These are phyloP conservation scores for Haemorhous mexicanus DNA, from an alignment of 2,113 vertebrate genomes.

Conservation along the genomic window DNA sequence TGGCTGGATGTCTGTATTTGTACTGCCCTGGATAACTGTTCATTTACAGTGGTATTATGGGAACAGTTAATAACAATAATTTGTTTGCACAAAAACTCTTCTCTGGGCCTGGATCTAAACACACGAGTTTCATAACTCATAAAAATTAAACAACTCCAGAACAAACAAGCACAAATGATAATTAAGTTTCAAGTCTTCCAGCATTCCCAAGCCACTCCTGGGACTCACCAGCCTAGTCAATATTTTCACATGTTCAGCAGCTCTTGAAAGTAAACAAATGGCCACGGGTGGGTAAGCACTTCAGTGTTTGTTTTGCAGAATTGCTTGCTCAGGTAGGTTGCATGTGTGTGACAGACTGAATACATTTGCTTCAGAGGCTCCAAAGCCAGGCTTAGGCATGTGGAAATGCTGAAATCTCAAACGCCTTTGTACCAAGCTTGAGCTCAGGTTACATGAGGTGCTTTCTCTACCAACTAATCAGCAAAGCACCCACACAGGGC, in stretches of 20 bases:
- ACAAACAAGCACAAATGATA: neutral
- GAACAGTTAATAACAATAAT: conserved; percentile 31
- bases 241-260: conserved; percentile 21
- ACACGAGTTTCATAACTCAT: neutral
- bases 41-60: neutral
- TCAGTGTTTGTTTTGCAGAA: conserved; percentile 13
- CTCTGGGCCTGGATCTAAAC: neutral
- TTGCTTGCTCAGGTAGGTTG: neutral
- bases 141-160: conserved; percentile 8
- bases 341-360: neutral
- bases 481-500: neutral
- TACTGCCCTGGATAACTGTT: neutral
- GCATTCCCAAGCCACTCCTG: neutral
- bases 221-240: conserved; percentile 4
- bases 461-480: neutral
- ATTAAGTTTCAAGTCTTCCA: neutral
- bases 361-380: neutral
- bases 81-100: conserved; percentile 2
- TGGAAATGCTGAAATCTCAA: neutral
- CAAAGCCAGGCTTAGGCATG: neutral
- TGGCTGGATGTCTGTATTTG: neutral
- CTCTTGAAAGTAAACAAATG: conserved; percentile 21
- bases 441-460: neutral
- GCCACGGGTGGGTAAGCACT: neutral
- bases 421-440: rapidly evolving